Evolutionary conservation across 2,888 invertebrate species (phyloP).

Genomic region (Mycalesis mineus): DNA sequence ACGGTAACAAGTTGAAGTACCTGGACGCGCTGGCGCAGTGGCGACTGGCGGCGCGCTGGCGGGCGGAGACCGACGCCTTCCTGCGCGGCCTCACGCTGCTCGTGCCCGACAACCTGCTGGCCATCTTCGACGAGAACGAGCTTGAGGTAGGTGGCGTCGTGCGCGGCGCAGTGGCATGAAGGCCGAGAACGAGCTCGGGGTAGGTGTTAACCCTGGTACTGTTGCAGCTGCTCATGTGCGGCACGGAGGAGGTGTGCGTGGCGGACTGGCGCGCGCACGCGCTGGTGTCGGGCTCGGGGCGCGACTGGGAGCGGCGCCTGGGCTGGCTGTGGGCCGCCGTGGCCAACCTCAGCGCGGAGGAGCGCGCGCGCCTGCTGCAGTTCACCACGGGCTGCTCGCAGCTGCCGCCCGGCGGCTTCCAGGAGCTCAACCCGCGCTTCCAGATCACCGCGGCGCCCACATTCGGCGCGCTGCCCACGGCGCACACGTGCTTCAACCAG

Average conservation of each 20-base stretch:
- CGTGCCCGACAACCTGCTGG: conserved; percentile 94
- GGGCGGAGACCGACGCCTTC: conserved; percentile 91
- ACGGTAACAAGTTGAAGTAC: conserved; percentile 88
- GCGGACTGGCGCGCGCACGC: conserved; percentile 94
- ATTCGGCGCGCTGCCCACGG: conserved; percentile 93
- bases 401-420: conserved; percentile 89
- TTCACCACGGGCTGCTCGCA: conserved; percentile 96
- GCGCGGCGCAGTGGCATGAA: conserved; percentile 92
- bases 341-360: conserved; percentile 91
- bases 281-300: conserved; percentile 87
- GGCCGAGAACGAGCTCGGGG: conserved; percentile 97
- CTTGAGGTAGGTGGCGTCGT: conserved; percentile 95
- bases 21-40: conserved; percentile 94
- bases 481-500: conserved; percentile 98
- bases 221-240: conserved; percentile 91
- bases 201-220: too few species aligned
- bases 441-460: conserved; percentile 94
- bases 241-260: conserved; percentile 94
- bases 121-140: conserved; percentile 97
- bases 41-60: conserved; percentile 88
- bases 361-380: conserved; percentile 94
- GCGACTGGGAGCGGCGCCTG: conserved; percentile 89
- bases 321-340: conserved; percentile 91
- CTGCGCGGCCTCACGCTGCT: conserved; percentile 93
- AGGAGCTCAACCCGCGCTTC: conserved; percentile 91